phyloP scores from a whole-genome alignment of 2,888 invertebrate genomes.

The Pegoplata infirma region DNA sequence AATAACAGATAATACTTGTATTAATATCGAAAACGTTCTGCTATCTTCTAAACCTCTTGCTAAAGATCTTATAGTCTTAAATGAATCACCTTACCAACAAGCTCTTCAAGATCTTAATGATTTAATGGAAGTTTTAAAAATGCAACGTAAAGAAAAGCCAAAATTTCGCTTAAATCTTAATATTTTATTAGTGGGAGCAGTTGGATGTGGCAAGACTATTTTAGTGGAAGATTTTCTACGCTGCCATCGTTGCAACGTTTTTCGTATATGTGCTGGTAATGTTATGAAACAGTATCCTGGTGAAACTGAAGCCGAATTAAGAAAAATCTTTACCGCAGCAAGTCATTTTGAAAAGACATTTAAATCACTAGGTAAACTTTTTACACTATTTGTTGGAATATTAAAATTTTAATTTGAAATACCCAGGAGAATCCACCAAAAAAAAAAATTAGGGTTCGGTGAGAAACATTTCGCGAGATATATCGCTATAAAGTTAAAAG shows the following conservation, averaged over 20 bases:
- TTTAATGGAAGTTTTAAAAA: conserved; percentile 67
- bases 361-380: conserved; percentile 65
- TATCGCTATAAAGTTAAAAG: no score
- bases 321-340: conserved; percentile 78
- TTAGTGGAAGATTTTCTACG: conserved; percentile 79
- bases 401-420: no score
- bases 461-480: no score
- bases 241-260: conserved; percentile 77
- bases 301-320: conserved; percentile 79
- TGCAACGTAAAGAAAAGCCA: conserved; percentile 68
- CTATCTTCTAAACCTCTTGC: conserved; percentile 36
- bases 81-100: conserved; percentile 67
- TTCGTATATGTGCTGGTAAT: conserved; percentile 78
- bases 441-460: no score
- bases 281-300: conserved; percentile 79
- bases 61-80: conserved; percentile 15
- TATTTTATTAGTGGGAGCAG: conserved; percentile 78
- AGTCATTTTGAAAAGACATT: conserved; percentile 70
- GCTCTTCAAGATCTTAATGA: conserved; percentile 68
- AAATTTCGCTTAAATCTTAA: conserved; percentile 61
- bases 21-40: conserved; percentile 68
- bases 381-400: no score
- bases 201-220: conserved; percentile 81
- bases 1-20: conserved; percentile 60
- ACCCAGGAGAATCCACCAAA: no score